Evolutionary conservation across 2,888 invertebrate species (phyloP).

Genomic region (Lasioglossum villosulum): DNA sequence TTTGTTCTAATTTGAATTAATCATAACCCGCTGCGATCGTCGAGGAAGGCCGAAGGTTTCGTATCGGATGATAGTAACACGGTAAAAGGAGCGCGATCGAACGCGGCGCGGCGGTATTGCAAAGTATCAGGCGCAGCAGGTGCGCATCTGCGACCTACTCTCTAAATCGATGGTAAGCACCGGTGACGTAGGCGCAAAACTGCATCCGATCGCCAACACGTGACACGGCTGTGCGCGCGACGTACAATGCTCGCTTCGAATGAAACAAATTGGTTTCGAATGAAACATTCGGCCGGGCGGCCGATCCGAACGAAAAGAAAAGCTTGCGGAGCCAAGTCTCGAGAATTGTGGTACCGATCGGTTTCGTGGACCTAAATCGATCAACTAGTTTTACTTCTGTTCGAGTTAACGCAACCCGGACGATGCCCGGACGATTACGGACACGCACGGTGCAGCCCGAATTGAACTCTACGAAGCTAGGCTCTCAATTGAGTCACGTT

Average conservation of each 20-base stretch:
- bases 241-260: not conserved
- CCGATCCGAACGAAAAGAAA: not conserved
- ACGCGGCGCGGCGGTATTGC: not conserved
- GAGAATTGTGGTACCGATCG: not conserved
- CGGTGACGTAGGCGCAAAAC: slow-evolving; percentile 53
- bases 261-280: not conserved
- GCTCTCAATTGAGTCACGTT: slow-evolving; percentile 40
- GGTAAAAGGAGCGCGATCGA: slow-evolving; percentile 2
- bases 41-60: not conserved
- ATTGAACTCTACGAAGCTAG: slow-evolving; percentile 5
- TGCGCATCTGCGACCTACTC: slow-evolving; percentile 59
- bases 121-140: slow-evolving; percentile 45
- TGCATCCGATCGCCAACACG: slow-evolving; percentile 44
- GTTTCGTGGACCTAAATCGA: not conserved
- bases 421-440: not conserved
- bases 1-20: not conserved
- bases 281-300: no score
- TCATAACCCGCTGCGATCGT: not conserved
- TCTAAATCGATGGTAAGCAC: slow-evolving; percentile 57
- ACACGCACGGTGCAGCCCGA: not conserved
- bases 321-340: no score
- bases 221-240: slow-evolving; percentile 13
- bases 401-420: not conserved
- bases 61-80: not conserved
- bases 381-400: not conserved